Evolutionary conservation across 1,140 invertebrate genomes (phyloP).

Genomic region (Coelopa frigida): DNA sequence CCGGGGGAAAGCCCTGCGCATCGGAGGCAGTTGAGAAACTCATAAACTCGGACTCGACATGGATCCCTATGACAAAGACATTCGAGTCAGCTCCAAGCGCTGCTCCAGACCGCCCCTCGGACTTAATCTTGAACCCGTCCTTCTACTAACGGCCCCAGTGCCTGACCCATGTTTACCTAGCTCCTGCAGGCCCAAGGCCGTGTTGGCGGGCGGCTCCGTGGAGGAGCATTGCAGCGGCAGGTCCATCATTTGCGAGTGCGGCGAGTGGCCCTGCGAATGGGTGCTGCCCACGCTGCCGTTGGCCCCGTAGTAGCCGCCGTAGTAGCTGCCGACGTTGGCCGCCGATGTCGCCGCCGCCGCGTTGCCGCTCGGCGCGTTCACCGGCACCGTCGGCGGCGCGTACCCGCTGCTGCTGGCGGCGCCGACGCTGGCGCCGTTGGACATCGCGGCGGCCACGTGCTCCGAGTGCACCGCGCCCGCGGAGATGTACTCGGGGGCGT

Average conservation of each 20-base stretch:
- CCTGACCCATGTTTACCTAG: slow-evolving; percentile 33
- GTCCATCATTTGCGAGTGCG: slow-evolving; percentile 42
- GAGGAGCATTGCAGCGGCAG: slow-evolving; percentile 41
- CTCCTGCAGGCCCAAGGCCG: slow-evolving; percentile 40
- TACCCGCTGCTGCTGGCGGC: slow-evolving; percentile 18
- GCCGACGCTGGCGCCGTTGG: slow-evolving; percentile 14
- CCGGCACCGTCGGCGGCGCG: slow-evolving; percentile 26
- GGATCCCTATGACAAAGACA: no score
- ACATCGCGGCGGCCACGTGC: slow-evolving; percentile 4
- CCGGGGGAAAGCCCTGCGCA: no score
- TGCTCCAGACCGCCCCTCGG: no score
- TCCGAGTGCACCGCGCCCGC: slow-evolving; percentile 33
- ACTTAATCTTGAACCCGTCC: no score
- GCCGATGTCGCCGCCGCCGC: slow-evolving; percentile 13
- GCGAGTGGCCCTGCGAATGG: slow-evolving; percentile 38
- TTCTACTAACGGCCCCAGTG: no score
- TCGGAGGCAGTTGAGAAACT: no score
- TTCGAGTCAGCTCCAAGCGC: no score
- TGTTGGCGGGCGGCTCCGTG: slow-evolving; percentile 42
- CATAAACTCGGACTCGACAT: no score
- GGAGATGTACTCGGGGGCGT: slow-evolving; percentile 32
- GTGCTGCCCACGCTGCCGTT: slow-evolving; percentile 41
- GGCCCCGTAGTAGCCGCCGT: slow-evolving; percentile 37
- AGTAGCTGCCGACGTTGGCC: slow-evolving; percentile 36
- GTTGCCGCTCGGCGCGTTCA: slow-evolving; percentile 27